Percentiles rank a stretch among this genome's conserved stretches.
phyloP scores from a whole-genome alignment of 2,113 vertebrate genomes.

The Rynchops niger region DNA sequence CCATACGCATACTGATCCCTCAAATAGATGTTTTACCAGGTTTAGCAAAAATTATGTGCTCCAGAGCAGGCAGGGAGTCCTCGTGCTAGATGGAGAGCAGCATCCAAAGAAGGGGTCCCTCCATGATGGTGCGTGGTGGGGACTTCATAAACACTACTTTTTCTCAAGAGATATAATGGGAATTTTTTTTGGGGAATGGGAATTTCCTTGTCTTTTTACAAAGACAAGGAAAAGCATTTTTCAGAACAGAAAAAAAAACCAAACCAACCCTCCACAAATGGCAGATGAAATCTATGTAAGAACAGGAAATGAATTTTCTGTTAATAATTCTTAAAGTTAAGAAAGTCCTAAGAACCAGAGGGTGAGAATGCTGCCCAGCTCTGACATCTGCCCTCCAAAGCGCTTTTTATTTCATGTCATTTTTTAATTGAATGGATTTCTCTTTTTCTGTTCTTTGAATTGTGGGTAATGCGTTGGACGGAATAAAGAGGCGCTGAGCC shows the following conservation, averaged over 20 bases:
- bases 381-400: neutral
- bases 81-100: neutral
- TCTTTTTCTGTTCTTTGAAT: conserved; percentile 21
- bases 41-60: neutral
- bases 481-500: neutral
- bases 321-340: neutral
- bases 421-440: conserved; percentile 23
- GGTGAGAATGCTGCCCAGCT: neutral
- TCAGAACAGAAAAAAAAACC: neutral
- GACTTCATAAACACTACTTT: neutral
- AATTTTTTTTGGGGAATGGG: too few relatives aligned
- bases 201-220: too few relatives aligned
- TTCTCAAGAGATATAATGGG: neutral
- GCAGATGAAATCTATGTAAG: conserved; percentile 20
- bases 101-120: neutral
- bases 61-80: neutral
- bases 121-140: neutral
- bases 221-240: conserved; percentile 16
- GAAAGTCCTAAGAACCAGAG: neutral
- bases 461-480: neutral
- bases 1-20: neutral
- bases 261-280: neutral
- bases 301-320: conserved; percentile 50
- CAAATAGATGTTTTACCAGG: neutral
- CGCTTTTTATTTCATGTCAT: neutral